Evolutionary conservation across 2,888 invertebrate genomes (phyloP).

Genomic region (Macrophya annulata): DNA sequence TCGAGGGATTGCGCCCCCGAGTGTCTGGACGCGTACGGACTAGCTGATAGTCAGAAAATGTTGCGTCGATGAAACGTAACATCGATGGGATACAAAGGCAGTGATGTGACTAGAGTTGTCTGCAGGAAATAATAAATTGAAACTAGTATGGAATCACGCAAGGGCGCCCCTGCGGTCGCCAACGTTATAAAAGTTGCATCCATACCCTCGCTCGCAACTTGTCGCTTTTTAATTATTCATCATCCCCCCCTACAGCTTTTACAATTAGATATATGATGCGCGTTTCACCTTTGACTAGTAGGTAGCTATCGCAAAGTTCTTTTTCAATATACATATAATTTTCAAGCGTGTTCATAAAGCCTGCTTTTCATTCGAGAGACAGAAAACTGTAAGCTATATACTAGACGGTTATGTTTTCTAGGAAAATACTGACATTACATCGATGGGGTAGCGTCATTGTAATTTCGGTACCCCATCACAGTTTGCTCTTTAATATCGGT

Average conservation of each 20-base stretch:
- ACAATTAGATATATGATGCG: conserved; percentile 25
- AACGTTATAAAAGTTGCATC: conserved; percentile 46
- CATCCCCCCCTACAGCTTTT: neutral
- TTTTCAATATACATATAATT: conserved; percentile 33
- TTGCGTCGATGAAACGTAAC: neutral
- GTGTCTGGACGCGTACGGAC: neutral
- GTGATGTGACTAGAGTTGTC: neutral
- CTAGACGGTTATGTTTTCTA: neutral
- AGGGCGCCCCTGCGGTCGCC: conserved; percentile 27
- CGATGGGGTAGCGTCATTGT: neutral
- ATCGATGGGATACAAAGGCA: neutral
- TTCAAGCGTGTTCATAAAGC: neutral
- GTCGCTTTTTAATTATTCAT: conserved; percentile 37
- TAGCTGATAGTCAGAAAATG: neutral
- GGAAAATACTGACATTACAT: conserved; percentile 8
- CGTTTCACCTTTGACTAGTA: neutral
- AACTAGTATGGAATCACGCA: conserved; percentile 41
- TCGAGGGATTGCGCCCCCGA: neutral
- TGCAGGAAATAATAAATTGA: conserved; percentile 8
- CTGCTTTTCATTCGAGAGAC: neutral
- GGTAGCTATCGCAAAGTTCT: neutral
- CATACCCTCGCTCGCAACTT: conserved; percentile 37
- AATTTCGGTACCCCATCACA: neutral
- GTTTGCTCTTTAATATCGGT: neutral
- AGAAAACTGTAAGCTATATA: neutral